Evolutionary conservation across 2,797 vertebrate genomes (phyloP).

Genomic region (Lagocephalus sceleratus): DNA sequence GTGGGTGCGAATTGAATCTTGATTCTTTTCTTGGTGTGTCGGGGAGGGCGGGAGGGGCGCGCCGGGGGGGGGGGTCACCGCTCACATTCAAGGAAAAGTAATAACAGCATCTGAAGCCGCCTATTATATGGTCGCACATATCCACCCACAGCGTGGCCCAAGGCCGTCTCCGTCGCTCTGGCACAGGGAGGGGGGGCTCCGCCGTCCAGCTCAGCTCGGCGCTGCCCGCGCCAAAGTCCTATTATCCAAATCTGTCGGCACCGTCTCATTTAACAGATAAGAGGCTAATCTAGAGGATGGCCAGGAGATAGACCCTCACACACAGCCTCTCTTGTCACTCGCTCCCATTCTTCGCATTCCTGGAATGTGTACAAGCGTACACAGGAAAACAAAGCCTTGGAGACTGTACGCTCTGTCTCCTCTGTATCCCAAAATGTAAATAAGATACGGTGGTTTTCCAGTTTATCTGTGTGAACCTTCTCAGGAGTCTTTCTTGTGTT

Average conservation of each 20-base stretch:
- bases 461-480: slow-evolving; percentile 23
- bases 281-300: slow-evolving; percentile 70
- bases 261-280: slow-evolving; percentile 78
- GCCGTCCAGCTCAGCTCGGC: slow-evolving; percentile 53
- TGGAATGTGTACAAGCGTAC: slow-evolving; percentile 68
- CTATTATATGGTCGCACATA: slow-evolving; percentile 54
- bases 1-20: slow-evolving; percentile 47
- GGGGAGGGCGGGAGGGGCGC: slow-evolving; percentile 16
- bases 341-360: slow-evolving; percentile 66
- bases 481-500: slow-evolving; percentile 1
- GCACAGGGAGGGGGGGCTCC: slow-evolving; percentile 53
- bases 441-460: slow-evolving; percentile 36
- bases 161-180: slow-evolving; percentile 59
- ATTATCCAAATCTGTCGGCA: slow-evolving; percentile 71
- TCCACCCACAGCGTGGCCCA: slow-evolving; percentile 65
- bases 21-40: slow-evolving; percentile 32
- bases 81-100: slow-evolving; percentile 37
- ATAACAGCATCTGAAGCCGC: slow-evolving; percentile 47
- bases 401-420: slow-evolving; percentile 12
- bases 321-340: slow-evolving; percentile 70
- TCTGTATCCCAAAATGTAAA: slow-evolving; percentile 37
- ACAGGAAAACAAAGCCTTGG: slow-evolving; percentile 58
- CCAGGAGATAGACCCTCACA: slow-evolving; percentile 61
- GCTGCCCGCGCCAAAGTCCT: slow-evolving; percentile 60
- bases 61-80: slow-evolving; percentile 2